Base-by-base conservation (phyloP, 2,797 vertebrate genomes). In the Pipistrellus pygmaeus region DNA sequence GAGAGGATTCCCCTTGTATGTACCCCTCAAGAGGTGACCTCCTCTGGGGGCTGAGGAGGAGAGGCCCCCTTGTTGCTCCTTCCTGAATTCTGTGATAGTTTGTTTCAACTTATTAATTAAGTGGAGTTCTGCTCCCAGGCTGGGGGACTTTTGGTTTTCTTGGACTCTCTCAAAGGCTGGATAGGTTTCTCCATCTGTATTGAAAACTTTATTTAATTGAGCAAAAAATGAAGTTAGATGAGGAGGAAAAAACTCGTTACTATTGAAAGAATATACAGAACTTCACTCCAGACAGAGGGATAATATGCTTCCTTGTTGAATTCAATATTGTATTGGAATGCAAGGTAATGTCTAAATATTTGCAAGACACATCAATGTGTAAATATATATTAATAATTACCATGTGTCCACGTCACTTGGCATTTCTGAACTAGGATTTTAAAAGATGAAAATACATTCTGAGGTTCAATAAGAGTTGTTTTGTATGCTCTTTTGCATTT, bases 101-200 rank as follows among this genome's bases (percentile, higher is more conserved):
- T 88, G 3, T 82, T 86, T 90, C 73, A 78, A 15, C 23, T 85
- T 91, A 30, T 83, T 77, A 96, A 95, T 83, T 77, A 96, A 95
- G 78, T 64, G n/a, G 51, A 83, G 3, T 76, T 84, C 53, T 44
- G 10, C 62, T 62, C 12, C n/a, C 25, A 89, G 17, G 44, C 17
- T 69, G 32, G 11, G 8, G 68, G 41, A 48, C 68, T 35, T 68
- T 51, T 68, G 38, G 77, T 75, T 96, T 94, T 92, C 82, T 78
- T 73, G 32, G 44, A 82, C 23, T 88, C 10, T 18, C 21, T 82
- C 35, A 72, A n/a, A 17, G 71, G 72, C 62, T 10, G 2, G 60
- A 35, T 7, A 82, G 41, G 3, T 82, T 77, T 85, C 69, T 82
- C 73, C 55, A 84, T 38, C 68, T 77, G 8, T 44, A 64, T 44